phyloP scores from a whole-genome alignment of 1,140 invertebrate genomes.

The Brachionus paranguensis region DNA sequence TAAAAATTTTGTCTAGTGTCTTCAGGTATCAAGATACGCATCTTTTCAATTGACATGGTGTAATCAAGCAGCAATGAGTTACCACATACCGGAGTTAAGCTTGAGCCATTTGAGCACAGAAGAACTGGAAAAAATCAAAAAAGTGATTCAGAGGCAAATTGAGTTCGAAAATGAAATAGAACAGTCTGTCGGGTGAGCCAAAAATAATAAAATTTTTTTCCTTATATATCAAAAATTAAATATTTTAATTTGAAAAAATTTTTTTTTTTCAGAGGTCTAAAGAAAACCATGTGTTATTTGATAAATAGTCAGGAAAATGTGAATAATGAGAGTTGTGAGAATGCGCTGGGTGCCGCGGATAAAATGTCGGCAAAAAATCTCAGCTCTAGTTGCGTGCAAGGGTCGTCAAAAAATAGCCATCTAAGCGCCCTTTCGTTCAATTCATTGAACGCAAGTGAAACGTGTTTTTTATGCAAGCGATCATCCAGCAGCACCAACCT shows the following conservation, averaged over 20 bases:
- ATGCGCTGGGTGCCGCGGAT: background rate
- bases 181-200: background rate
- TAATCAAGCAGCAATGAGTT: background rate
- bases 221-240: background rate
- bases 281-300: slow-evolving; percentile 8
- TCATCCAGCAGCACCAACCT: background rate
- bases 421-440: background rate
- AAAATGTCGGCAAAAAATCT: background rate
- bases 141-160: slow-evolving; percentile 6
- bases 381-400: background rate
- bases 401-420: background rate
- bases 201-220: background rate
- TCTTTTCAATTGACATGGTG: background rate
- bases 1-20: background rate
- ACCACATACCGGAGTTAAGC: background rate
- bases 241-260: no score
- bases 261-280: background rate
- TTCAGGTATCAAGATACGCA: no score
- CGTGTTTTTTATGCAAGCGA: background rate
- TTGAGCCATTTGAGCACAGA: slow-evolving; percentile 5
- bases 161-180: slow-evolving; percentile 35
- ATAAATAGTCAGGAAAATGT: background rate
- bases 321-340: background rate
- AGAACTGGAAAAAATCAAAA: slow-evolving; percentile 35
- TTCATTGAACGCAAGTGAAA: background rate